Conservation (phyloP, 1,140 invertebrate species). For the Caenorhabditis elegans region WBcel235 BX284603.4:2330001-2330500, state of each 20-base stretch:
- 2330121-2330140: no score
- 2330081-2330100: no score
- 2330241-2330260: no score
- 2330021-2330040: no score
- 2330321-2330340: conserved; percentile 54
- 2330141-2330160: not conserved
- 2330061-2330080: no score
- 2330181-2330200: no score
- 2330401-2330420: conserved; percentile 72
- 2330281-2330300: conserved; percentile 66
- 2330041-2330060: no score
- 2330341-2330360: conserved; percentile 65
- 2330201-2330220: no score
- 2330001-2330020: no score
- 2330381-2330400: conserved; percentile 63
- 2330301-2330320: conserved; percentile 63
- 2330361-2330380: conserved; percentile 67
- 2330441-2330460: conserved; percentile 72
- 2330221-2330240: no score
- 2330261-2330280: conserved; percentile 57
- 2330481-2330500: not conserved
- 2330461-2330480: conserved; percentile 80
- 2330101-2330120: no score
- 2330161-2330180: no score
- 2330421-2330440: conserved; percentile 72